A percentile compares a stretch with the other conserved stretches of the same genome.
Evolutionary conservation across 2,888 invertebrate species (phyloP).

Genomic region (Platycheirus rosarum): DNA sequence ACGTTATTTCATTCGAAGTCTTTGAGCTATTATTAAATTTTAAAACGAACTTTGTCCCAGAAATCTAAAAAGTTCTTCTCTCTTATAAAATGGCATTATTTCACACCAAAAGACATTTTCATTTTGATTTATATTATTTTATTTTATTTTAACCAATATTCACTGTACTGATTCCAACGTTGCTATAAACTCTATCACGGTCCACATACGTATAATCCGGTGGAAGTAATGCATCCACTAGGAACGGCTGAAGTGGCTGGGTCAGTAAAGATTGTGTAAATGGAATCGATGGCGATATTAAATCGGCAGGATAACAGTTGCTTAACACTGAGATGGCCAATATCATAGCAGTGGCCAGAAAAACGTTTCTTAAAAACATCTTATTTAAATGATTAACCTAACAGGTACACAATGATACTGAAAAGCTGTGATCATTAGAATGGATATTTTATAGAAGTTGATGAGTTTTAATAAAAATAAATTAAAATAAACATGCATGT

Average conservation of each 20-base stretch:
- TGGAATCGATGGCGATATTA: neutral
- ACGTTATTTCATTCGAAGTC: too few relatives aligned
- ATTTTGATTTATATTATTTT: neutral
- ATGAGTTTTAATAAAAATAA: slow-evolving; percentile 5
- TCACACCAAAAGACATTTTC: too few relatives aligned
- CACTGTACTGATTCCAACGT: neutral
- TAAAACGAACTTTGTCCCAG: too few relatives aligned
- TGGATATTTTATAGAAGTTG: slow-evolving; percentile 14
- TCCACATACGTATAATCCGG: slow-evolving; percentile 1
- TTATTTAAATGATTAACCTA: neutral
- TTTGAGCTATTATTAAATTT: too few relatives aligned
- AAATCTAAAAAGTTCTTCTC: too few relatives aligned
- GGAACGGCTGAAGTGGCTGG: neutral
- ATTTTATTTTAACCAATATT: slow-evolving; percentile 18
- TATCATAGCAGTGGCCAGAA: neutral
- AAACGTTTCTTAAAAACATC: slow-evolving; percentile 5
- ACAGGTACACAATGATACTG: neutral
- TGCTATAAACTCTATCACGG: slow-evolving; percentile 2
- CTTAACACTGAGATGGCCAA: neutral
- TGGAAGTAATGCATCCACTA: slow-evolving; percentile 16
- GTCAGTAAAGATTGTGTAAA: neutral
- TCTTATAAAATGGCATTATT: too few relatives aligned
- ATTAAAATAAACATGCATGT: slow-evolving; percentile 17
- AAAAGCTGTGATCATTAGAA: neutral
- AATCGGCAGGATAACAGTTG: neutral